A percentile compares a stretch with the other conserved stretches of the same genome.
Evolutionary conservation across 2,113 vertebrate species (phyloP).

Genomic region (Oostethus manadensis): DNA sequence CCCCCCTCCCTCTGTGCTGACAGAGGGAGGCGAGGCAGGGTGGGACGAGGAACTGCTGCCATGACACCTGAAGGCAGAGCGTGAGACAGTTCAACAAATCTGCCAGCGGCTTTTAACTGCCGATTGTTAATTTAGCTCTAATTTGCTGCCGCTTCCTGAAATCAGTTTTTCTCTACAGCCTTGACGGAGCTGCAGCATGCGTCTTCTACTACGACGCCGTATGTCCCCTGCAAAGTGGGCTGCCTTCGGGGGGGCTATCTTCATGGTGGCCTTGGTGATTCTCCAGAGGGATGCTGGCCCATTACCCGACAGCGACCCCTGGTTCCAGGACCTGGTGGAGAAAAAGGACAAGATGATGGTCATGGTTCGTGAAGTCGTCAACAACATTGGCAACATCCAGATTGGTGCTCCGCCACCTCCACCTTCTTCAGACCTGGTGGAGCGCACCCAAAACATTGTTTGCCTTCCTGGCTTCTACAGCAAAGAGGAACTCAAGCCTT

Average conservation of each 20-base stretch:
- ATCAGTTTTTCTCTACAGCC: background rate
- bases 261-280: constrained; percentile 82
- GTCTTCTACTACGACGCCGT: constrained; percentile 73
- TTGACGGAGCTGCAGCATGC: constrained; percentile 63
- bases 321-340: constrained; percentile 81
- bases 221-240: constrained; percentile 81
- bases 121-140: no score
- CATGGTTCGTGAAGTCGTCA: constrained; percentile 81
- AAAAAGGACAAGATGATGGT: constrained; percentile 79
- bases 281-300: constrained; percentile 78
- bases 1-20: background rate
- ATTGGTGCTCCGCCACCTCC: constrained; percentile 77
- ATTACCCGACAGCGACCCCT: constrained; percentile 71
- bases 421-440: constrained; percentile 34
- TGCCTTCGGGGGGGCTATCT: constrained; percentile 69
- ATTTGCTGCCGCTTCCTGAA: background rate
- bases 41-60: constrained; percentile 28
- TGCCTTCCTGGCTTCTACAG: constrained; percentile 82
- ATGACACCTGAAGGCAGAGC: constrained; percentile 29
- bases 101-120: background rate
- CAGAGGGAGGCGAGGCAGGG: constrained; percentile 10
- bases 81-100: background rate
- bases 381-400: constrained; percentile 84
- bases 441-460: constrained; percentile 40
- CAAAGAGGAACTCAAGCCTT: constrained; percentile 77